Percentiles rank a stretch among this genome's conserved stretches.
Evolutionary conservation across 1,140 invertebrate species (phyloP).

Genomic region (Drosophila nasuta): DNA sequence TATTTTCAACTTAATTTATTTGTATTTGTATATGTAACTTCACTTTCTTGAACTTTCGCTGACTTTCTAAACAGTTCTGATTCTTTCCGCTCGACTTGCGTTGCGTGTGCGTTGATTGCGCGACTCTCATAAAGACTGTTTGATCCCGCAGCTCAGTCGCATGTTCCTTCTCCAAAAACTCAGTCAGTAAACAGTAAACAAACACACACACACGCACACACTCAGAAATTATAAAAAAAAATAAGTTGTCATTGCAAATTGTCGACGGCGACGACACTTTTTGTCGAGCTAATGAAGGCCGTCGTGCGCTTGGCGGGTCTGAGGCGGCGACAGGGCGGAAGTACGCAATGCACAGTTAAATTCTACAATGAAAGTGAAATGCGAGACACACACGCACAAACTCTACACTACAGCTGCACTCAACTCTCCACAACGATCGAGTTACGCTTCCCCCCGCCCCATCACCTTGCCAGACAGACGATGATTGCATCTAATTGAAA

Average conservation of each 20-base stretch:
- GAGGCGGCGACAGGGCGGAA: slow-evolving; percentile 60
- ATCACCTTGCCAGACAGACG: slow-evolving; percentile 12
- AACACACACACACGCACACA: slow-evolving; percentile 26
- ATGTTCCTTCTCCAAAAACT: slow-evolving; percentile 72
- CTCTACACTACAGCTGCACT: slow-evolving; percentile 53
- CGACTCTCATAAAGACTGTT: slow-evolving; percentile 74
- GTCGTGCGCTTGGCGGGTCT: slow-evolving; percentile 15
- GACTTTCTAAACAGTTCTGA: background rate
- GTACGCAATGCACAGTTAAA: slow-evolving; percentile 72
- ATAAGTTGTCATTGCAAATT: slow-evolving; percentile 75
- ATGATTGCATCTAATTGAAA: slow-evolving; percentile 80
- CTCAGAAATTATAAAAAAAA: slow-evolving; percentile 20
- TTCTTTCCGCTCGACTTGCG: slow-evolving; percentile 45
- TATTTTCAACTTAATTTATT: background rate
- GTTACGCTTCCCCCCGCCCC: slow-evolving; percentile 2
- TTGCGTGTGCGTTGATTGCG: slow-evolving; percentile 65
- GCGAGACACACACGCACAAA: slow-evolving; percentile 35
- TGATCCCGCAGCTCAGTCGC: slow-evolving; percentile 59
- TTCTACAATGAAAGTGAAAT: slow-evolving; percentile 76
- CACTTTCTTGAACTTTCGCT: slow-evolving; percentile 22
- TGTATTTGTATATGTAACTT: background rate
- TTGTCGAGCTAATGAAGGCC: slow-evolving; percentile 76
- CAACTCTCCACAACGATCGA: slow-evolving; percentile 40
- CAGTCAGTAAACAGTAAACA: slow-evolving; percentile 53
- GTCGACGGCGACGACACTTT: slow-evolving; percentile 62